Conservation (phyloP, 2,113 vertebrate species). For the Hemicordylus capensis region DNA sequence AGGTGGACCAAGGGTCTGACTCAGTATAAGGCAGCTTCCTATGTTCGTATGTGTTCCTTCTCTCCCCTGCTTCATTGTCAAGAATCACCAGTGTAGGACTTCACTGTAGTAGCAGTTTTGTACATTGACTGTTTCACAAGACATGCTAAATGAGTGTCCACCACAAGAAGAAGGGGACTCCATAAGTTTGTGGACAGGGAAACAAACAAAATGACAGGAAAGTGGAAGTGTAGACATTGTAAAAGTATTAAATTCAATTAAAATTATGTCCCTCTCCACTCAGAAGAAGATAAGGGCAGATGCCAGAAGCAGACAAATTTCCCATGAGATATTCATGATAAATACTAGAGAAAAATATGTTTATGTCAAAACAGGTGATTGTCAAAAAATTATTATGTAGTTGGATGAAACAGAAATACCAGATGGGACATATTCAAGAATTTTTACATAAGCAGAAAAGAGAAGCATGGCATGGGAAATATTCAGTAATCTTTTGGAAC, state of each 20-base stretch:
- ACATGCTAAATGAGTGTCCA: neutral
- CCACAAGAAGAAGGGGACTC: conserved; percentile 2
- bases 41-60: no score
- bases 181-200: conserved; percentile 20
- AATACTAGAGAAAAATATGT: conserved; percentile 32
- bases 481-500: neutral
- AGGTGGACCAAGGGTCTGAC: no score
- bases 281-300: neutral
- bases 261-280: conserved; percentile 13
- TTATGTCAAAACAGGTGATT: neutral
- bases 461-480: neutral
- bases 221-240: neutral
- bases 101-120: neutral
- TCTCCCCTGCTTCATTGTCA: no score
- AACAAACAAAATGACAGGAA: neutral
- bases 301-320: conserved; percentile 20
- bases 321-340: neutral
- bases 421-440: neutral
- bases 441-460: neutral
- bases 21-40: no score
- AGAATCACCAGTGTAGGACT: no score
- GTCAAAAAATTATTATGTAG: conserved; percentile 18
- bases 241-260: neutral
- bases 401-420: neutral
- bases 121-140: neutral